Conservation (phyloP, 2,113 vertebrate genomes). For the Alligator mississippiensis region DNA sequence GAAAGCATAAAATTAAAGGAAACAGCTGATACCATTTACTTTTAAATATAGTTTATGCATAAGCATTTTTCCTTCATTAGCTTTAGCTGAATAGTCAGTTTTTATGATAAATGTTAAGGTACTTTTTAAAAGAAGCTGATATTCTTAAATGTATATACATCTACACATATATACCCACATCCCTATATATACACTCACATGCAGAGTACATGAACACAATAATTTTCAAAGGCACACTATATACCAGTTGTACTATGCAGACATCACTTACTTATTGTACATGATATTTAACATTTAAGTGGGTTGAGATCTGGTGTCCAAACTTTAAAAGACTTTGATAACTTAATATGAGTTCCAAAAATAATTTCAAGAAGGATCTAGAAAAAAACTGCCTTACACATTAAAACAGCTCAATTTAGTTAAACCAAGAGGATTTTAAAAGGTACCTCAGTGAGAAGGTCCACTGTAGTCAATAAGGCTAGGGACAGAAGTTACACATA, state of each 20-base stretch:
- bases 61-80: background rate
- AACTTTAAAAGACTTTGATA: background rate
- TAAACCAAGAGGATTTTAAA: background rate
- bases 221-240: background rate
- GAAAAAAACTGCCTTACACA: background rate
- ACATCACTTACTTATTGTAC: background rate
- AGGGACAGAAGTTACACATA: too few species aligned
- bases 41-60: background rate
- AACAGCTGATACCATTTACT: conserved; percentile 10
- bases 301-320: background rate
- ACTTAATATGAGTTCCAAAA: background rate
- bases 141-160: background rate
- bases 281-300: background rate
- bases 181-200: background rate
- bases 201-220: background rate
- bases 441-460: background rate
- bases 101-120: conserved; percentile 20
- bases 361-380: background rate
- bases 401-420: background rate
- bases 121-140: conserved; percentile 1
- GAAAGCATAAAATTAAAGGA: conserved; percentile 13
- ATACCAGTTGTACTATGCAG: background rate
- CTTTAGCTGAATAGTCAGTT: background rate
- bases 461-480: too few species aligned
- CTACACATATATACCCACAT: background rate